A percentile compares a stretch with the other conserved stretches of the same genome.
These are phyloP conservation scores for Alexandromys fortis DNA, from an alignment of 2,113 vertebrate genomes.

Conservation along the genomic window DNA sequence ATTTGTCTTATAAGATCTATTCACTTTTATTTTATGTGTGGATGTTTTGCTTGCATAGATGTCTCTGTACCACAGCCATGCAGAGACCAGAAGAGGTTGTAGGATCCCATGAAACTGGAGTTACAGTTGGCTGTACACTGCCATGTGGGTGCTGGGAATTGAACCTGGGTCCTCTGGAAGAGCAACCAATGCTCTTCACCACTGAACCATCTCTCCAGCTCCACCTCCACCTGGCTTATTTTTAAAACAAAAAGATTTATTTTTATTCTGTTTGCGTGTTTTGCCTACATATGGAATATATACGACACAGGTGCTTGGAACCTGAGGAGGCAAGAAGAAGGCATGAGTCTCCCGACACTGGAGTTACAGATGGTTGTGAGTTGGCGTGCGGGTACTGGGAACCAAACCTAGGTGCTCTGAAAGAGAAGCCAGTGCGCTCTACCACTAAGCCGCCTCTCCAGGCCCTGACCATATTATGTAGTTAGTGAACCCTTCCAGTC, in stretches of 20 bases:
- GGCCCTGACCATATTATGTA: slow-evolving; percentile 30
- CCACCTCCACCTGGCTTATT: neutral
- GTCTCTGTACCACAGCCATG: neutral
- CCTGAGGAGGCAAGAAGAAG: neutral
- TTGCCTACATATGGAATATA: neutral
- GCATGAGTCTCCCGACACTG: neutral
- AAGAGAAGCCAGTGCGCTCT: neutral
- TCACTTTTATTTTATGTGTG: neutral
- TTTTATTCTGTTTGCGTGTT: neutral
- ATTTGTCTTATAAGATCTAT: neutral
- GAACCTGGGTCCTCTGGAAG: neutral
- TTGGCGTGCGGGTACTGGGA: neutral
- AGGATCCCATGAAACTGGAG: neutral
- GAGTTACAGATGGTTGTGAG: neutral
- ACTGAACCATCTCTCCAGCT: neutral
- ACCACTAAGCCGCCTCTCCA: neutral
- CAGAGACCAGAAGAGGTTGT: neutral
- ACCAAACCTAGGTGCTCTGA: neutral
- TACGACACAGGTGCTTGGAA: neutral
- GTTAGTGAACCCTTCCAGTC: slow-evolving; percentile 31
- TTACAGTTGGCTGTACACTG: neutral
- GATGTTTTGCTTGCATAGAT: neutral
- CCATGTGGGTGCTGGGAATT: neutral
- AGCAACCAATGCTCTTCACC: neutral
- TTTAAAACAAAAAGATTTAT: neutral